Base-by-base conservation (phyloP, 35 echinoderm and acorn worm genomes). In the Apostichopus parvimensis region DNA sequence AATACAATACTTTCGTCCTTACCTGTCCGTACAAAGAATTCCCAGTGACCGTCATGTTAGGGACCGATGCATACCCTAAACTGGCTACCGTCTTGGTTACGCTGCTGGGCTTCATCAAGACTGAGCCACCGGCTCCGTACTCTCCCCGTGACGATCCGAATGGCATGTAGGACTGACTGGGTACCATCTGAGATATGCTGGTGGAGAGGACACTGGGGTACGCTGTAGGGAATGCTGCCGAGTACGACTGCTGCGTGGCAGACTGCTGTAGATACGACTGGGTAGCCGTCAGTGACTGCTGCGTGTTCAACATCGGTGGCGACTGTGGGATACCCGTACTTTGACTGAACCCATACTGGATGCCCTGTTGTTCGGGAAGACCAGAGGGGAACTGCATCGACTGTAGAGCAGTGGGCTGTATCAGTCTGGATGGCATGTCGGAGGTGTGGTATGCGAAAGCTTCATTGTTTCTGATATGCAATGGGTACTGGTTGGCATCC, bases 21-120 rank as follows among this genome's bases (percentile, higher is more conserved):
- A 96, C 95, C 95, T 97, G 95, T 65, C 93, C 93, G 90, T 94
- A 97, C 26, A 97, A 15, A 54, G 87, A 91, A 62, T 79, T 80
- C 60, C 78, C 92, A 34, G 91, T 86, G 75, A 94, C 93, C 54
- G 82, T 84, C 75, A 95, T 88, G 56, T 77, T 95, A 34, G 93
- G 86, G 17, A 97, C 87, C 12, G 93, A 82, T 85, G 93, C 93
- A 80, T 89, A 97, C 4, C 93, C 93, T 56, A 94, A 21, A 79
- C 91, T 93, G 26, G 91, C 57, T 13, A 94, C 95, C 53, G 95
- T 94, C 87, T 97, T 97, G 10, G 95, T 92, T 5, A 90, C 90
- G 60, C 86, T 89, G 53, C 72, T 91, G 21, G 93, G 95, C 34
- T 97, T 97, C 78, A 97, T 94, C 76, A 95, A 79, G 13, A 95